phyloP scores from a whole-genome alignment of 2,888 invertebrate genomes.

The Chrysolina americana region DNA sequence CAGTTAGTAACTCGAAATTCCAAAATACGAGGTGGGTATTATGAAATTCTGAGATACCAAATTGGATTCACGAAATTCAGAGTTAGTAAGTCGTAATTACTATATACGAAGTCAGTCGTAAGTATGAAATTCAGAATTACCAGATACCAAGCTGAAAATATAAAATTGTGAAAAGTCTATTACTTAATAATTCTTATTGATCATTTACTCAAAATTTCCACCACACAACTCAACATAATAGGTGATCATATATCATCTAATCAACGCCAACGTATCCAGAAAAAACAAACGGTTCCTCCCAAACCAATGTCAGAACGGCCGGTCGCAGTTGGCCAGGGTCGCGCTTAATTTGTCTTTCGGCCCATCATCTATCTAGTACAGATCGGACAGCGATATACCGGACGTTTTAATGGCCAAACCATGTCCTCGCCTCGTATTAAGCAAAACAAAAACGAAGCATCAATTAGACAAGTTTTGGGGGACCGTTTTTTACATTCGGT shows the following conservation, averaged over 20 bases:
- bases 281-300: conserved; percentile 20
- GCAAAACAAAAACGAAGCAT: conserved; percentile 80
- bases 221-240: background rate
- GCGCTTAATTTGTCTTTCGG: conserved; percentile 71
- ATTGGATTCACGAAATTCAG: too few species aligned
- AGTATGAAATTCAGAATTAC: too few species aligned
- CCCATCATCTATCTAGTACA: conserved; percentile 75
- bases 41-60: too few species aligned
- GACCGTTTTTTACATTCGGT: conserved; percentile 47
- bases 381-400: conserved; percentile 76
- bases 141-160: too few species aligned
- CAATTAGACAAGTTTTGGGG: conserved; percentile 71
- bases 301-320: conserved; percentile 8
- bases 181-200: too few species aligned
- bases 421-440: conserved; percentile 76
- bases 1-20: too few species aligned
- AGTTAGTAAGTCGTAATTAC: too few species aligned
- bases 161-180: too few species aligned
- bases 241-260: conserved; percentile 5
- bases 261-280: conserved; percentile 8
- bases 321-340: conserved; percentile 15
- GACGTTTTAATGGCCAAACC: conserved; percentile 81
- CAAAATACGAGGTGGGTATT: too few species aligned
- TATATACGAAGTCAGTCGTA: too few species aligned
- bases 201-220: background rate